Base-by-base conservation (phyloP, 2,113 vertebrate species). In the Tympanuchus pallidicinctus region DNA sequence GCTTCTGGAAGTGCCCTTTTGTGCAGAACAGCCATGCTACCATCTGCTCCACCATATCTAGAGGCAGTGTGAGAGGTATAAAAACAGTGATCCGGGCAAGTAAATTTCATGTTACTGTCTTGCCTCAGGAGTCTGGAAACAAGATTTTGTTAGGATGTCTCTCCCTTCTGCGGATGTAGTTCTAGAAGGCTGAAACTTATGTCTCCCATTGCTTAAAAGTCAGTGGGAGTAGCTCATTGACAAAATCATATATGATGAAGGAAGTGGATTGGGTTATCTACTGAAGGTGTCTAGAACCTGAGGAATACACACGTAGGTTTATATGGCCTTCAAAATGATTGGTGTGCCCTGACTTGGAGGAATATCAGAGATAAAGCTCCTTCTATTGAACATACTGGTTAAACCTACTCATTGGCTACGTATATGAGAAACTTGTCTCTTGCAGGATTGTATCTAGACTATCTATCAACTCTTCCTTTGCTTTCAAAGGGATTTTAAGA, bases 381-480 rank as follows among this genome's bases (percentile, higher is more conserved):
- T 79, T 17, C 36, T 52, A 24, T 88, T 22, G 30, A 50, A 77
- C 36, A 32, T 56, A 2, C 4, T 74, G 56, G 36, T 38, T 67
- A 82, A 79, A 10, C 12, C 32, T n/a, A 34, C 8, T n/a, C 56
- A 56, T 63, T 80, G 36, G 22, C 48, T 47, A 32, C 69, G 3
- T 40, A 1, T 8, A 6, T 0, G 0, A 52, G 54, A 34, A n/a
- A 45, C 17, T 32, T 56, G 6, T 7, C 8, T 59, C 42, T 56
- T 8, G 0, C n/a, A 50, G 75, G 45, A 82, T 10, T 27, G 32
- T 64, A 64, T 82, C 24, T 79, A 43, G 40, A 45, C 16, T 43
- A 43, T 42, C 42, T 42, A 56, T 32, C 48, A 76, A 13, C 36
- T 50, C 61, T 75, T 54, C 52, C 57, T 67, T 69, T 80, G 48